Evolutionary conservation across 1,140 invertebrate species (phyloP), one percentile per base, ranked within the genome.

Genomic region (Leptinotarsa texana): DNA sequence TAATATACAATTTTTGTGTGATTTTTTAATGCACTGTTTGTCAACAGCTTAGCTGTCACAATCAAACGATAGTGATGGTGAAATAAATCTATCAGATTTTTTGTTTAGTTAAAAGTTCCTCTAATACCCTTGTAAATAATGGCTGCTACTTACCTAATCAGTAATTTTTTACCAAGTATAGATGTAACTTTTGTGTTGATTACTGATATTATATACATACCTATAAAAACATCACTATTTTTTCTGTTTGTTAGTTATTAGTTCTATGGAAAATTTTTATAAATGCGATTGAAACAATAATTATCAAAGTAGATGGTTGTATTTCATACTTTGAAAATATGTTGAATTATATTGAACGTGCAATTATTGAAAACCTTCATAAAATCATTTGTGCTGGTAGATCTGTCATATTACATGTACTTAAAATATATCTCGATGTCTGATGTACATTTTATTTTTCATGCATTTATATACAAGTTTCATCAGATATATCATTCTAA

Each of bases 81-180:
- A 57, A 57, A 57, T 57, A n/a, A n/a, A 57, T 57, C 51, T 17
- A 17, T 57, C 51, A 57, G 51, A 57, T 57, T 57, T 69, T 22
- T 69, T 69, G 48, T 69, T 24, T 33, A 69, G 68, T 73, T 42
- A 11, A 65, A n/a, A 73, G 71, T 73, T 73, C 71, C 71, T 73
- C 71, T 72, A 73, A 69, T 65, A 73, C 33, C 48, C 42, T 13
- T 72, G 69, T 72, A 63, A 73, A 73, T 73, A 73, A 73, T 65
- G 71, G 71, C 71, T 63, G 71, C 71, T 73, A 73, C 71, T 73
- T 73, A 73, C 71, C 42, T 73, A 65, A 72, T 63, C 27, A 42
- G 48, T 69, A 42, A 22, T 73, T 73, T 72, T 73, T 73, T 73
- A 63, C 27, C 33, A 65, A 73, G 62, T 73, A 73, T 73, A 73